phyloP scores from a whole-genome alignment of 2,113 vertebrate genomes.

The Chunga burmeisteri region DNA sequence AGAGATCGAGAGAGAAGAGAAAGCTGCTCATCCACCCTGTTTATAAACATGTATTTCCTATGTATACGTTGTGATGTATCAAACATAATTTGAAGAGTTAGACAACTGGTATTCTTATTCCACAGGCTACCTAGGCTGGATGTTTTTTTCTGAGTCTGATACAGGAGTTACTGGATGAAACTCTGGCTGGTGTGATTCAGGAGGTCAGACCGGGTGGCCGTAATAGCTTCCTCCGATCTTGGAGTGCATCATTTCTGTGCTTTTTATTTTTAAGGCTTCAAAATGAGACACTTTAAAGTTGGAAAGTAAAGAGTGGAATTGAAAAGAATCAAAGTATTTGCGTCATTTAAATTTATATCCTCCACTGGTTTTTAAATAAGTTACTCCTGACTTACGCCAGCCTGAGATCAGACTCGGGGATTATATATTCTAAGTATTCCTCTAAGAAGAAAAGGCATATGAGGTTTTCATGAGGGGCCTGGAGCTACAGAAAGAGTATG shows the following conservation, averaged over 20 bases:
- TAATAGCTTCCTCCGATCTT: not conserved
- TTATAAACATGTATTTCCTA: not conserved
- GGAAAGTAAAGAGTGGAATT: not conserved
- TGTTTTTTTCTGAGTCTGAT: not conserved
- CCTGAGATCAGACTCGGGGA: not conserved
- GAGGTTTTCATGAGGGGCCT: not conserved
- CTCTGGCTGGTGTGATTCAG: not conserved
- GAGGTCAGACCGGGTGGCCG: not conserved
- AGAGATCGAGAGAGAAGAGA: not conserved
- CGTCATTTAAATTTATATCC: not conserved
- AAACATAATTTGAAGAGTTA: rapidly evolving
- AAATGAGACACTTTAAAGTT: not conserved
- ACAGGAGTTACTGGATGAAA: not conserved
- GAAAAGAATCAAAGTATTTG: not conserved
- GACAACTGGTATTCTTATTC: not conserved
- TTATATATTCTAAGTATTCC: not conserved
- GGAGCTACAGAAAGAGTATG: not conserved
- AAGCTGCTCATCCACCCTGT: not conserved
- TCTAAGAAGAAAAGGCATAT: not conserved
- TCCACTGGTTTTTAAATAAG: not conserved
- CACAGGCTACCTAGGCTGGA: not conserved
- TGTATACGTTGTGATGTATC: rapidly evolving
- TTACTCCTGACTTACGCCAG: not conserved
- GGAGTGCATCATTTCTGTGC: not conserved
- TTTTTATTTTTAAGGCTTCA: not conserved